A percentile compares a stretch with the other conserved stretches of the same genome.
Conservation (phyloP, 1,140 invertebrate genomes). For the Euwallacea similis region DNA sequence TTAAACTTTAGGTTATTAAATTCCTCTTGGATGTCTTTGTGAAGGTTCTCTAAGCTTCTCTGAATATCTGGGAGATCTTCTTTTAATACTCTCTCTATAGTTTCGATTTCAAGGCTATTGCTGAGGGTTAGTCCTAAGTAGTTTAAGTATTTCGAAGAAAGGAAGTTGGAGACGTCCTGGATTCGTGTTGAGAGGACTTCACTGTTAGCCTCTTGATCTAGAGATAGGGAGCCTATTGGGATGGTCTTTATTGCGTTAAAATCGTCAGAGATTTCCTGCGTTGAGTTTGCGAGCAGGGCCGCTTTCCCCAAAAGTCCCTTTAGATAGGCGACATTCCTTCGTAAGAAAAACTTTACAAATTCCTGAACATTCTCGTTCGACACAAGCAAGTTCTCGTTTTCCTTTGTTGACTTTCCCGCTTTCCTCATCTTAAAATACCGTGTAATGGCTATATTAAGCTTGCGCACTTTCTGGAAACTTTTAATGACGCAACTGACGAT, state of each 20-base stretch:
- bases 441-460: constrained; percentile 28
- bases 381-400: constrained; percentile 14
- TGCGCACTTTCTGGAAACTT: constrained; percentile 29
- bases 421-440: constrained; percentile 34
- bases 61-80: constrained; percentile 14
- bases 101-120: neutral
- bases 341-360: constrained; percentile 12
- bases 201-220: neutral
- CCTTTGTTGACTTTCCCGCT: constrained; percentile 15
- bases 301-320: constrained; percentile 3
- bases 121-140: constrained; percentile 35
- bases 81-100: constrained; percentile 15
- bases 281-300: neutral
- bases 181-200: neutral
- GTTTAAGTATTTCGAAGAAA: constrained; percentile 37
- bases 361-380: constrained; percentile 20
- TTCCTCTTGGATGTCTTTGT: constrained; percentile 12
- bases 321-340: constrained; percentile 12
- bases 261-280: constrained; percentile 26
- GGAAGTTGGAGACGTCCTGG: constrained; percentile 32
- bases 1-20: constrained; percentile 31
- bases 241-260: constrained; percentile 19
- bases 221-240: neutral
- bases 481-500: constrained; percentile 13
- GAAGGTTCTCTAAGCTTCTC: constrained; percentile 5